Evolutionary conservation across 2,888 invertebrate species (phyloP).

Genomic region (Timandra comae): DNA sequence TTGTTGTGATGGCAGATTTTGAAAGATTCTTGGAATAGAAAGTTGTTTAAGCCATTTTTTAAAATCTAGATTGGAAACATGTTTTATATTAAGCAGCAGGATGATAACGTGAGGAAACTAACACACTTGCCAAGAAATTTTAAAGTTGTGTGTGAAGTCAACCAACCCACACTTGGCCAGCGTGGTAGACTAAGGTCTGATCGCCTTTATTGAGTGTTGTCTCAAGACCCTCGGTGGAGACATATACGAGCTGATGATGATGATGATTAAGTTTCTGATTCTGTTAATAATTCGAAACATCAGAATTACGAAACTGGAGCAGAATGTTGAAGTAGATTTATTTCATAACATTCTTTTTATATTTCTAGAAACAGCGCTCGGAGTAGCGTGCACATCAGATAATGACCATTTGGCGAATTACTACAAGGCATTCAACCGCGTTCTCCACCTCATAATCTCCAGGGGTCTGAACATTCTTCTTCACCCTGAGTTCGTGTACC

Average conservation of each 20-base stretch:
- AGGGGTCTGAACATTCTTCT: conserved; percentile 40
- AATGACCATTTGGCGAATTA: conserved; percentile 38
- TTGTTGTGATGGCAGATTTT: too few species aligned
- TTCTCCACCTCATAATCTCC: conserved; percentile 33
- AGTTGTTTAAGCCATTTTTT: too few species aligned
- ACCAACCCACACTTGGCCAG: too few species aligned
- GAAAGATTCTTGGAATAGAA: too few species aligned
- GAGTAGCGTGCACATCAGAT: conserved; percentile 38
- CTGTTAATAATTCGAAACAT: neutral
- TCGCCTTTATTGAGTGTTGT: too few species aligned
- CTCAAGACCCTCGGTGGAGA: too few species aligned
- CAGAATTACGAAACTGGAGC: neutral
- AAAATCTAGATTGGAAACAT: too few species aligned
- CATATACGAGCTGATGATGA: too few species aligned
- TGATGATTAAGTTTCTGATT: neutral
- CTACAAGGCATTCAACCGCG: conserved; percentile 40
- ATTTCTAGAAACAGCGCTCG: conserved; percentile 48
- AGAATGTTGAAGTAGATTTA: neutral
- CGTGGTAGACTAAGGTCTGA: too few species aligned
- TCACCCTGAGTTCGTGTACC: conserved; percentile 43
- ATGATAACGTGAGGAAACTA: neutral
- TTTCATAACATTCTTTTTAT: neutral
- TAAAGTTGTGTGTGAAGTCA: too few species aligned
- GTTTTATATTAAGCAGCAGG: too few species aligned
- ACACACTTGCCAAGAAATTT: too few species aligned